Evolutionary conservation across 1,140 invertebrate species (phyloP).

Genomic region (Carcinoscorpius rotundicauda): DNA sequence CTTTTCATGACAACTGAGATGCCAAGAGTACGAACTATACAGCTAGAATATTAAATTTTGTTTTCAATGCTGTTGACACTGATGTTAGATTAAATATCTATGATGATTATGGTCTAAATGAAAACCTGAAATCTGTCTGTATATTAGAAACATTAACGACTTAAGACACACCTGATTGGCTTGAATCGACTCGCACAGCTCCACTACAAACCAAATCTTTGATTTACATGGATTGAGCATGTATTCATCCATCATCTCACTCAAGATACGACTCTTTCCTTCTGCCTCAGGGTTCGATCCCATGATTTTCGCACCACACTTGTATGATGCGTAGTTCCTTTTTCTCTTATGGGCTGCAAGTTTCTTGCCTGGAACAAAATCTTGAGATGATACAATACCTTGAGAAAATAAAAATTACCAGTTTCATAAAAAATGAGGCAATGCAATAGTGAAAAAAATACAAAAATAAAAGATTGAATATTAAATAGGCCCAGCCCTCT

Average conservation of each 20-base stretch:
- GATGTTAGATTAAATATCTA: no score
- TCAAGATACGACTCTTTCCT: constrained; percentile 62
- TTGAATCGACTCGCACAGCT: constrained; percentile 94
- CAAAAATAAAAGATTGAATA: constrained; percentile 27
- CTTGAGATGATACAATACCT: no score
- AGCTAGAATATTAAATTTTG: no score
- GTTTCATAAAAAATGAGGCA: no score
- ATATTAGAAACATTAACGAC: no score
- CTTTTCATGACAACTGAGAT: no score
- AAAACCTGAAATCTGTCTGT: no score
- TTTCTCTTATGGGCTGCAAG: constrained; percentile 23
- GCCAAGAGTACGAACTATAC: no score
- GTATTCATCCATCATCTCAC: constrained; percentile 85
- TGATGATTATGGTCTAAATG: no score
- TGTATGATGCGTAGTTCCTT: constrained; percentile 87
- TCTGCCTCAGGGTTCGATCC: constrained; percentile 80
- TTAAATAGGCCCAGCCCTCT: constrained; percentile 21
- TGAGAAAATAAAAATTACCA: no score
- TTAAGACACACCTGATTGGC: constrained; percentile 50
- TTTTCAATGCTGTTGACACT: no score
- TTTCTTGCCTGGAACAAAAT: constrained; percentile 19
- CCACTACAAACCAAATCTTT: constrained; percentile 86
- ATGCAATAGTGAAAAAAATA: not conserved
- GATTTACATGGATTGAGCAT: constrained; percentile 85
- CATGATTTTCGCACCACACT: constrained; percentile 94